Conservation (phyloP, 2,888 invertebrate species). For the Thalpophila matura region DNA sequence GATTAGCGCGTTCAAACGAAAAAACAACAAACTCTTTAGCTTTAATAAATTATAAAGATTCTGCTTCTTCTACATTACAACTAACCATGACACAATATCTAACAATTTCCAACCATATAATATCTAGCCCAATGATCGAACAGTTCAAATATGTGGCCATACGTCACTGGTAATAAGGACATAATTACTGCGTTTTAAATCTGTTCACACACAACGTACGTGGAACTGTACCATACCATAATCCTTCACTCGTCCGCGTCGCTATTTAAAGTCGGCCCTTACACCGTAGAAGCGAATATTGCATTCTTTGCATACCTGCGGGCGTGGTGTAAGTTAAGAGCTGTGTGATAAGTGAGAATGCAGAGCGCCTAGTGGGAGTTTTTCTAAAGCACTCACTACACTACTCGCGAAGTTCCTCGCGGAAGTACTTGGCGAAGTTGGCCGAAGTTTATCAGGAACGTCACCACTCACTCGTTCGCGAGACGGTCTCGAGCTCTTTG, state of each 20-base stretch:
- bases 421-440: too few relatives aligned
- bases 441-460: too few relatives aligned
- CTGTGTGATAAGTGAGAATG: too few relatives aligned
- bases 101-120: constrained; percentile 8
- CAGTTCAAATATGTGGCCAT: constrained; percentile 41
- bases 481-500: too few relatives aligned
- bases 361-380: too few relatives aligned
- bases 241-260: constrained; percentile 82
- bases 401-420: too few relatives aligned
- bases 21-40: too few relatives aligned
- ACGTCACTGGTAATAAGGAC: constrained; percentile 42
- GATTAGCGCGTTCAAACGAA: too few relatives aligned
- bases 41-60: too few relatives aligned
- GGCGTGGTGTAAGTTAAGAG: constrained; percentile 62
- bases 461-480: too few relatives aligned
- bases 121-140: constrained; percentile 31
- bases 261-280: constrained; percentile 86
- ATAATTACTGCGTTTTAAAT: constrained; percentile 64
- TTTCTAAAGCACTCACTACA: too few relatives aligned
- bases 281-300: constrained; percentile 88
- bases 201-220: constrained; percentile 60
- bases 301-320: constrained; percentile 83
- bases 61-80: not conserved
- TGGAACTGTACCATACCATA: constrained; percentile 77
- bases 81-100: constrained; percentile 11